Conservation (phyloP, 2,113 vertebrate genomes). For the Oryzias curvinotus region DNA sequence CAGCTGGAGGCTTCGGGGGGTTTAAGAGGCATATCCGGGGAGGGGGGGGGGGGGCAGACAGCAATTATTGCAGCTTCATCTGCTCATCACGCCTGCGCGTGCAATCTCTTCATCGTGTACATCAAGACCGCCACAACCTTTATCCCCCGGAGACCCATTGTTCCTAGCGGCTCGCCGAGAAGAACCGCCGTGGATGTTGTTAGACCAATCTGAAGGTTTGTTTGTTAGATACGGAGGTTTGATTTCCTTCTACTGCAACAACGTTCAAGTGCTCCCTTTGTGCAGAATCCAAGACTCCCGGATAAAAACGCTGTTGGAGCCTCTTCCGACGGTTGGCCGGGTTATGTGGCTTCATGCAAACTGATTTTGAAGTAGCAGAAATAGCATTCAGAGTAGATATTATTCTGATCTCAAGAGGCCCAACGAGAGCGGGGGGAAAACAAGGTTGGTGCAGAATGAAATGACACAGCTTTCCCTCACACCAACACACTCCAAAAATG, state of each 20-base stretch:
- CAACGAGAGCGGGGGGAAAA: constrained; percentile 10
- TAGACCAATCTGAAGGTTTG: constrained; percentile 40
- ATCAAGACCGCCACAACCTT: constrained; percentile 17
- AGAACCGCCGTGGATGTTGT: constrained; percentile 31
- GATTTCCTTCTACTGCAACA: constrained; percentile 38
- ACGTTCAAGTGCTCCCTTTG: constrained; percentile 18
- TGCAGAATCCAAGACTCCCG: constrained; percentile 12
- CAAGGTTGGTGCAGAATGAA: constrained; percentile 26
- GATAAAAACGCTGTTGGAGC: not conserved
- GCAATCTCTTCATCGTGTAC: constrained; percentile 10
- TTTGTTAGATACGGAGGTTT: constrained; percentile 35
- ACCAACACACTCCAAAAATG: constrained; percentile 33
- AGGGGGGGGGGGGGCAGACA: constrained; percentile 41
- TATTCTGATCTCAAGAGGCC: constrained; percentile 44
- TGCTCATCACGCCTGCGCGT: constrained; percentile 16
- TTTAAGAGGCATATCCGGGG: constrained; percentile 37
- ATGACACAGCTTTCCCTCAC: constrained; percentile 21
- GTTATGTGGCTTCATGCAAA: constrained; percentile 23
- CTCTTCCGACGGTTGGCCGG: constrained; percentile 37
- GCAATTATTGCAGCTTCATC: constrained; percentile 44
- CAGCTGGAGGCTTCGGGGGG: constrained; percentile 39
- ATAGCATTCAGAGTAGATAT: constrained; percentile 24
- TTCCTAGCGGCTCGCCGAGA: constrained; percentile 4
- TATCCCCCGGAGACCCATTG: not conserved
- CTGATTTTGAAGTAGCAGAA: constrained; percentile 31